These are phyloP conservation scores for Amphiprion clarkii DNA, from an alignment of 2,797 vertebrate species.

Conservation along the genomic window DNA sequence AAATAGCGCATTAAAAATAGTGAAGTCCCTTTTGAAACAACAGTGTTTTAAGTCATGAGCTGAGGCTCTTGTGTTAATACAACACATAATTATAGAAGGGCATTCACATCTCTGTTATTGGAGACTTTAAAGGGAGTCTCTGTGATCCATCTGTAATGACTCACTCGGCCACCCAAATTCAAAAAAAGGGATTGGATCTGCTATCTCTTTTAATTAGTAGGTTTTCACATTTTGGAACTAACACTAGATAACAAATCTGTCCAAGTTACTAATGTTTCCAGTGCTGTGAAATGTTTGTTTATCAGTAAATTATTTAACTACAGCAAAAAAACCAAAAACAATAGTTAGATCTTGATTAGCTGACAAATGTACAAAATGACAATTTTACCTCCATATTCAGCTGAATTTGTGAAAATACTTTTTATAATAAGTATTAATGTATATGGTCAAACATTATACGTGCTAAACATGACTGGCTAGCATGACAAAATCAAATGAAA, in stretches of 20 bases:
- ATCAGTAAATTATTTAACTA: background rate
- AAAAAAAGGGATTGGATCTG: background rate
- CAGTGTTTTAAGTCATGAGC: slow-evolving; percentile 17
- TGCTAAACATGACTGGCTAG: background rate
- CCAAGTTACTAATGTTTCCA: background rate
- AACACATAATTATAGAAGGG: slow-evolving; percentile 39
- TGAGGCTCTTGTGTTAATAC: slow-evolving; percentile 19
- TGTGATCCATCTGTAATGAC: slow-evolving; percentile 6
- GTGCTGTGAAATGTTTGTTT: no score
- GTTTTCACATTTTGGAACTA: background rate
- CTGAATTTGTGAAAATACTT: background rate
- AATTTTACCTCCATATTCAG: background rate
- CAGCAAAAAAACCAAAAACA: background rate
- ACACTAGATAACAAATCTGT: background rate
- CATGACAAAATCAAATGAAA: background rate
- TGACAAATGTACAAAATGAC: no score
- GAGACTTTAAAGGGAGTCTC: background rate
- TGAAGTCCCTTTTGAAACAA: slow-evolving; percentile 41
- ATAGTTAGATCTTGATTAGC: no score
- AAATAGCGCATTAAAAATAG: slow-evolving; percentile 14
- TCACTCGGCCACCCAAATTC: background rate
- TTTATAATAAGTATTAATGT: no score
- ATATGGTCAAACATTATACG: no score
- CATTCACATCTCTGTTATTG: slow-evolving; percentile 25
- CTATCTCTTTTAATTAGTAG: background rate